Evolutionary conservation across 2,797 vertebrate species (phyloP).

Genomic region (Gallirallus australis): DNA sequence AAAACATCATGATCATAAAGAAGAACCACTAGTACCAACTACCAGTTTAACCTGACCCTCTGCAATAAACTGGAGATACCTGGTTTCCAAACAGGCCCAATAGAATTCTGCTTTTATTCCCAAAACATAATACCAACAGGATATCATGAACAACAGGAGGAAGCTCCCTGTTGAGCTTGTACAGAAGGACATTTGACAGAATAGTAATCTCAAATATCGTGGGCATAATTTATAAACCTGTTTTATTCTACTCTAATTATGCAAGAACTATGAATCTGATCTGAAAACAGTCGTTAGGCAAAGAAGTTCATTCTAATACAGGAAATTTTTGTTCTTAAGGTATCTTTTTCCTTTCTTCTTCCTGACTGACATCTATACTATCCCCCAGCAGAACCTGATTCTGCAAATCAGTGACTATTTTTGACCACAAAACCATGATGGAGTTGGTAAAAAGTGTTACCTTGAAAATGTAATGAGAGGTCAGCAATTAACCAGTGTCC

Average conservation of each 20-base stretch:
- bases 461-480: neutral
- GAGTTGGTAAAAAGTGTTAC: neutral
- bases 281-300: neutral
- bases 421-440: neutral
- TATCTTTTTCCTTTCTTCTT: neutral
- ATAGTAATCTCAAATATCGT: neutral
- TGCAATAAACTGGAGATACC: neutral
- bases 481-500: neutral
- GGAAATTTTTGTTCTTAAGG: neutral
- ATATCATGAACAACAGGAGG: constrained; percentile 27
- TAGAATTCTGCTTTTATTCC: neutral
- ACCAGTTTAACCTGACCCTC: neutral
- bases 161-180: neutral
- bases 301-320: neutral
- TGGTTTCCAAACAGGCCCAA: neutral
- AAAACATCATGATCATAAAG: neutral
- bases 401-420: neutral
- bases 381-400: neutral
- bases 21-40: neutral
- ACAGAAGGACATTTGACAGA: neutral
- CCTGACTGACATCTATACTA: neutral
- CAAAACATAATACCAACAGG: neutral
- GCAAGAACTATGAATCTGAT: neutral
- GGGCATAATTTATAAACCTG: neutral
- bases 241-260: neutral